These are phyloP conservation scores for Conus canariensis DNA, from an alignment of 2,888 invertebrate genomes.

Conservation along the genomic window DNA sequence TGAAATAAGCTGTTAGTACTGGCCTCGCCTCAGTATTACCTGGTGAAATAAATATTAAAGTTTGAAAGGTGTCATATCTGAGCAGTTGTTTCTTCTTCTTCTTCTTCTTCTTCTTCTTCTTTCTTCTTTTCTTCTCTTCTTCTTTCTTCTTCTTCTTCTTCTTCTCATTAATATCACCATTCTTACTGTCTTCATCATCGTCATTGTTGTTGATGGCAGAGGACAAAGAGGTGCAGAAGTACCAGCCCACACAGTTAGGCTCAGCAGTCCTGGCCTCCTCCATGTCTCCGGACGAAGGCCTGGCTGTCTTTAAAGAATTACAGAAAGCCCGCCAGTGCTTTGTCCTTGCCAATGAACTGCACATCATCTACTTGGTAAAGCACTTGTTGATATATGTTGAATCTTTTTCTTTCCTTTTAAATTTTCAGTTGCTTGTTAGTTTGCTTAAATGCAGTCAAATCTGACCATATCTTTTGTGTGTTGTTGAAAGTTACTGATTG, in stretches of 20 bases:
- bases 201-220: neutral
- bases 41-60: too few relatives aligned
- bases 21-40: too few relatives aligned
- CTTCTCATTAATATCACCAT: neutral
- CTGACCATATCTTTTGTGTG: too few relatives aligned
- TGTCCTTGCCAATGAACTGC: conserved; percentile 95
- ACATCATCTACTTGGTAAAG: conserved; percentile 92
- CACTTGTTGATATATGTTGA: neutral
- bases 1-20: too few relatives aligned
- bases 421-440: neutral
- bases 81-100: too few relatives aligned
- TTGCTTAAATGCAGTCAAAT: neutral
- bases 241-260: conserved; percentile 88
- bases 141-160: too few relatives aligned
- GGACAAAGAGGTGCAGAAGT: conserved; percentile 53
- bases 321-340: conserved; percentile 93
- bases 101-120: too few relatives aligned
- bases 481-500: too few relatives aligned
- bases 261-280: conserved; percentile 95
- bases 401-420: neutral
- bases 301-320: conserved; percentile 91
- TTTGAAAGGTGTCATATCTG: too few relatives aligned
- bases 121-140: too few relatives aligned
- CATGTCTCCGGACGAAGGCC: conserved; percentile 95
- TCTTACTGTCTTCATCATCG: neutral